Evolutionary conservation across 1,140 invertebrate species (phyloP).

Genomic region (Vollenhovia emeryi): DNA sequence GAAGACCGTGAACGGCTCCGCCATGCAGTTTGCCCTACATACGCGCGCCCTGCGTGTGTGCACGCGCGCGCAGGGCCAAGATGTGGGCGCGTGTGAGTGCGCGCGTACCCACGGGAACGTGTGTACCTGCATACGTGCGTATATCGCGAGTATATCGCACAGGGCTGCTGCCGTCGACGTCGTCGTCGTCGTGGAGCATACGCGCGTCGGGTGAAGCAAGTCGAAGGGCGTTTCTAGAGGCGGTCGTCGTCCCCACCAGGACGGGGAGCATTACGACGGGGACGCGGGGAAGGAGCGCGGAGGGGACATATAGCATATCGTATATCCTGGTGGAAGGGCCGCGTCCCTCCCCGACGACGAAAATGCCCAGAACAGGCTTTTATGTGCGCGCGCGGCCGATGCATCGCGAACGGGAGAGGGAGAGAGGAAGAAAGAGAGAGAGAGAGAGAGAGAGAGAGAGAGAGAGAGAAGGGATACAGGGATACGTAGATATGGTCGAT

Average conservation of each 20-base stretch:
- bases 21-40: constrained; percentile 42
- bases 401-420: constrained; percentile 15
- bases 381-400: constrained; percentile 43
- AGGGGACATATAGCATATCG: constrained; percentile 53
- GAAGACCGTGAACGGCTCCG: constrained; percentile 33
- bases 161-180: constrained; percentile 21
- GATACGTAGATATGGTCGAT: constrained; percentile 45
- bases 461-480: neutral
- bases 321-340: constrained; percentile 69
- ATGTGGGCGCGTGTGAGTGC: constrained; percentile 27
- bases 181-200: constrained; percentile 43
- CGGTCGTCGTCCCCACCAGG: constrained; percentile 82
- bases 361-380: constrained; percentile 55
- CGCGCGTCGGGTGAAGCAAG: constrained; percentile 63
- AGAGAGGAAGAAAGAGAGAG: neutral
- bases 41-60: neutral
- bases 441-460: neutral
- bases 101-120: neutral
- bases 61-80: constrained; percentile 20
- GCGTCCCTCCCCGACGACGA: constrained; percentile 63
- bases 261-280: constrained; percentile 63
- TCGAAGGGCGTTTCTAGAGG: constrained; percentile 85
- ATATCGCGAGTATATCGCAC: constrained; percentile 54
- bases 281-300: constrained; percentile 65
- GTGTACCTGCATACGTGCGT: constrained; percentile 40